Base-by-base conservation (phyloP, 2,113 vertebrate genomes). In the Peucedramus taeniatus region DNA sequence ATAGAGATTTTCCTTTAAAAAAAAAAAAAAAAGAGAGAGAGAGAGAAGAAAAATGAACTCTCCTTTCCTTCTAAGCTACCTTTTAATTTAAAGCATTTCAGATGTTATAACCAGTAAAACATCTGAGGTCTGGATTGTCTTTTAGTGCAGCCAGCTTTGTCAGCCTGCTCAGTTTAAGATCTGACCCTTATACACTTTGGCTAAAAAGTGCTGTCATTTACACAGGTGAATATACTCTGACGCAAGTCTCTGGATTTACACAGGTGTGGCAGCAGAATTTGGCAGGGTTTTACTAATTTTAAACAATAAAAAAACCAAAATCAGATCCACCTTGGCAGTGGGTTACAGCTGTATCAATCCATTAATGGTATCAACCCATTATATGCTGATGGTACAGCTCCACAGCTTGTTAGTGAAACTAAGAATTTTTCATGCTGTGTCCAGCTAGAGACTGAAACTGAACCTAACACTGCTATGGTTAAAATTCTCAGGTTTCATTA, bases 141-240 rank as follows among this genome's bases (percentile, higher is more conserved):
- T 45, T 69, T n/a, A 53, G 54, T 7, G 30, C 63, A 93, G 45
- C 22, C 45, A 90, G n/a, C 12, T 70, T 90, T 90, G 71, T 47
- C 60, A 83, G 40, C 23, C 51, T 60, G 9, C 49, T 74, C 47
- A 66, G 37, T 49, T 77, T 59, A 53, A 72, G 70, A 71, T 45
- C 19, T 72, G 93, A 96, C 86, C 92, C 86, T 94, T 86, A 83
- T 28, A 74, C 85, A n/a, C 33, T 87, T 89, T 95, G 94, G 80
- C 86, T 92, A 66, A 81, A 68, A 90, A 64, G 13, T 87, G n/a
- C 60, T 92, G 40, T 75, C 83, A 87, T 96, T 96, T 90, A 86
- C 96, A 82, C 90, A 96, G 93, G 80, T 95, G 89, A 69, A 76
- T 61, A 75, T 47, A 70, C 89, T 89, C 51, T 95, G 93, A 94